Conservation (phyloP, 2,797 vertebrate genomes). For the Rallus crepitans region DNA sequence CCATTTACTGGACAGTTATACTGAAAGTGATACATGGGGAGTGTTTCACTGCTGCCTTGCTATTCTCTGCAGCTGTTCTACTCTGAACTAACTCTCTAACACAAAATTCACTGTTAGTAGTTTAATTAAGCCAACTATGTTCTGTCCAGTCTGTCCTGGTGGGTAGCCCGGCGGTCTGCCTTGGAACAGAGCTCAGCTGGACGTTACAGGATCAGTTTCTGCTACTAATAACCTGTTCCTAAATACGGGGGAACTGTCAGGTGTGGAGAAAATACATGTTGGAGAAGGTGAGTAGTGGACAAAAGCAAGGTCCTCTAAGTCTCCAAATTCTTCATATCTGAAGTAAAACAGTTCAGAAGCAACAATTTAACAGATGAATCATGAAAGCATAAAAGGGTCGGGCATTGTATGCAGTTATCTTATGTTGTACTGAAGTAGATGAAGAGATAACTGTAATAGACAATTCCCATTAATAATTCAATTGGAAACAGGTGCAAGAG, state of each 20-base stretch:
- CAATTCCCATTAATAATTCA: slow-evolving; percentile 39
- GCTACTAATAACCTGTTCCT: background rate
- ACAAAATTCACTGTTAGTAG: background rate
- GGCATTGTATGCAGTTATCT: background rate
- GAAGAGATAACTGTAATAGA: background rate
- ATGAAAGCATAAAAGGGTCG: background rate
- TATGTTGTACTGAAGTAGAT: background rate
- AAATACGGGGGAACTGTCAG: background rate
- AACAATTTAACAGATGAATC: background rate
- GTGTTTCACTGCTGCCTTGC: background rate
- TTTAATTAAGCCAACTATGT: background rate
- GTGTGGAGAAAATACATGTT: background rate
- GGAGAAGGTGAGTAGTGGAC: background rate
- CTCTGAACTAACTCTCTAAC: background rate
- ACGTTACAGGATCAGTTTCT: background rate
- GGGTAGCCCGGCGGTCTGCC: rapidly evolving
- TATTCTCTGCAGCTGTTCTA: background rate
- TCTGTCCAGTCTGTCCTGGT: background rate
- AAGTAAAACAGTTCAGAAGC: background rate
- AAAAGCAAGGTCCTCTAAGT: background rate
- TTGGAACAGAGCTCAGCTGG: background rate
- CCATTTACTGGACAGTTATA: background rate
- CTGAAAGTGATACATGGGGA: background rate
- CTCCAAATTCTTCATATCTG: background rate
- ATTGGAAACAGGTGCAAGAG: slow-evolving; percentile 44